Evolutionary conservation across 2,888 invertebrate species (phyloP).

Genomic region (Melipona beecheii): DNA sequence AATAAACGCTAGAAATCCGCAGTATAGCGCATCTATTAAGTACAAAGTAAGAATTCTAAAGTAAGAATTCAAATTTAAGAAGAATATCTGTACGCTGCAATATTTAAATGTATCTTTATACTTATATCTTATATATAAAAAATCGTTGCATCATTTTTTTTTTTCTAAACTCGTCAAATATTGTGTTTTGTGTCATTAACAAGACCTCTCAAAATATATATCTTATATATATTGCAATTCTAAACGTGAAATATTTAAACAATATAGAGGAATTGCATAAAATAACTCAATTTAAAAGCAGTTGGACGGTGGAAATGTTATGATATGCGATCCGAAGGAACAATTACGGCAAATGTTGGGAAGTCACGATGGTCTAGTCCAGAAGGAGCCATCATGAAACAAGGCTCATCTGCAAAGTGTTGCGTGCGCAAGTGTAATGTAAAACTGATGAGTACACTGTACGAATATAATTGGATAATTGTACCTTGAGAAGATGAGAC

Average conservation of each 20-base stretch:
- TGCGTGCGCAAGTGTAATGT: slow-evolving; percentile 24
- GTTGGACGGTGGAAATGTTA: slow-evolving; percentile 1
- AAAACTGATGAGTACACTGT: slow-evolving; percentile 3
- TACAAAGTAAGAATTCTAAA: too few relatives aligned
- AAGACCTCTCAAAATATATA: too few relatives aligned
- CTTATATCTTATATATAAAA: too few relatives aligned
- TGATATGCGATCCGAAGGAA: slow-evolving; percentile 20
- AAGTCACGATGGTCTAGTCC: slow-evolving; percentile 33
- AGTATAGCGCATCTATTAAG: too few relatives aligned
- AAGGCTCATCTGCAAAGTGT: slow-evolving; percentile 32
- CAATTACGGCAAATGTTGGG: slow-evolving; percentile 18
- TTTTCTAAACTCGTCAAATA: too few relatives aligned
- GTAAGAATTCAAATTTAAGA: too few relatives aligned
- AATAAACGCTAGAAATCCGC: too few relatives aligned
- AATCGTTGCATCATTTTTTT: too few relatives aligned
- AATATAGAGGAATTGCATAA: not conserved
- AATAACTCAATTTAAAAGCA: slow-evolving; percentile 4
- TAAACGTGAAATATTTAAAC: not conserved
- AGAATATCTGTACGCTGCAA: too few relatives aligned
- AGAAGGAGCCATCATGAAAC: slow-evolving; percentile 2
- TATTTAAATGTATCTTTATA: too few relatives aligned
- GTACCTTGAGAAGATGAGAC: not conserved
- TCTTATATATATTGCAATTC: too few relatives aligned
- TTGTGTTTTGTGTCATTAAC: too few relatives aligned
- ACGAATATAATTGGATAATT: slow-evolving; percentile 28